Evolutionary conservation across 2,888 invertebrate species (phyloP), one percentile per base, ranked within the genome.

Genomic region (Cataglyphis altisquamis): DNA sequence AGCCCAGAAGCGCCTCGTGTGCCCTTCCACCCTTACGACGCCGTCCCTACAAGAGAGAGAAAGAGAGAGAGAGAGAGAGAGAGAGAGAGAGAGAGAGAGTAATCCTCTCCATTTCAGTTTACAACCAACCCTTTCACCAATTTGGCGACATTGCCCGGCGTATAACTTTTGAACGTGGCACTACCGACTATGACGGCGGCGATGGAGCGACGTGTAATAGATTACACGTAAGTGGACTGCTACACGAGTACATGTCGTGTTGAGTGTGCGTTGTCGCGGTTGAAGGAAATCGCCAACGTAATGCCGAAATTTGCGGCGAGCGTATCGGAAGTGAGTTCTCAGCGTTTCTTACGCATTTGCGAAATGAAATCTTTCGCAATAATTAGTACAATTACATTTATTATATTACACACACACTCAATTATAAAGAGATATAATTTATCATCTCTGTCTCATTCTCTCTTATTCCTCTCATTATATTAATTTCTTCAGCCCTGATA

Each of bases 71-170:
- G 45, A 18, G 45, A 68, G 60, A 68, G 63, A 45, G 32, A 60
- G 78, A 45, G 15, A 15, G 45, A 15, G 36, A 12, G 60, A 57
- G 67, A 67, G 60, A 57, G n/a, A 41, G 67, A 68, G 68, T 21
- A 87, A 73, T 84, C 90, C 89, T 87, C 90, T 88, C 88, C 88
- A 86, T 90, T 90, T 90, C 90, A 86, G 87, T 86, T 88, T 89
- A 83, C 86, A 88, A 87, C 83, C 90, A 88, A 88, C 89, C 91
- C 90, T 90, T 90, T 91, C 90, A 87, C 87, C 89, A 91, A 89
- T 89, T 87, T 86, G 83, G 84, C 88, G 85, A 78, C 84, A 80
- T 87, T 83, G 85, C 86, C 85, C 84, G 83, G 39, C 70, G 72
- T 80, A 82, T 78, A 90, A 88, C 87, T 90, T 90, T 90, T 84